Evolutionary conservation across 2,113 vertebrate species (phyloP).

Genomic region (Gnathonemus longibarbis): DNA sequence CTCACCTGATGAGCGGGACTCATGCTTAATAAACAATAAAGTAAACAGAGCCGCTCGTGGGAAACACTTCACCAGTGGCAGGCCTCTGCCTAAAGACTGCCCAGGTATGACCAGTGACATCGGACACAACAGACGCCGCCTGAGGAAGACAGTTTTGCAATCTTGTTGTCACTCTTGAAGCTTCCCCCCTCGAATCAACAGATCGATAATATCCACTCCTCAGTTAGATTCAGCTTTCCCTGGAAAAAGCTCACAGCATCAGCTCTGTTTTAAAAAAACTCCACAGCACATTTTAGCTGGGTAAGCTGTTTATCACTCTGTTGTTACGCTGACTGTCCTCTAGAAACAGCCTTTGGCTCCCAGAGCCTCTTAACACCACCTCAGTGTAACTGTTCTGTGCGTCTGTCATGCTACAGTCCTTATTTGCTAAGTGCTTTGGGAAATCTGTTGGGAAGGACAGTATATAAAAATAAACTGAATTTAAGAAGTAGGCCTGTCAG

Average conservation of each 20-base stretch:
- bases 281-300: neutral
- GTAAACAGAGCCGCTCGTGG: neutral
- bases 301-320: neutral
- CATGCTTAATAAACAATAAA: neutral
- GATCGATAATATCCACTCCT: neutral
- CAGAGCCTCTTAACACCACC: neutral
- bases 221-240: neutral
- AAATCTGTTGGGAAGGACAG: neutral
- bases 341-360: neutral
- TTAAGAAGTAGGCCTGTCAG: neutral
- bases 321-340: neutral
- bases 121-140: neutral
- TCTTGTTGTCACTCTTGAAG: neutral
- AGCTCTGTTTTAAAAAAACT: neutral
- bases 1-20: neutral
- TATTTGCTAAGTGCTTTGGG: slow-evolving; percentile 1
- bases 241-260: neutral
- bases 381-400: neutral
- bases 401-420: neutral
- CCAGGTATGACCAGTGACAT: neutral
- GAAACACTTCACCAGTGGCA: neutral
- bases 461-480: neutral
- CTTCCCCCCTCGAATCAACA: neutral
- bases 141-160: neutral
- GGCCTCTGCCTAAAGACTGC: neutral